Base-by-base conservation (phyloP, 2,888 invertebrate species). In the Cryptophagus acutangulus region DNA sequence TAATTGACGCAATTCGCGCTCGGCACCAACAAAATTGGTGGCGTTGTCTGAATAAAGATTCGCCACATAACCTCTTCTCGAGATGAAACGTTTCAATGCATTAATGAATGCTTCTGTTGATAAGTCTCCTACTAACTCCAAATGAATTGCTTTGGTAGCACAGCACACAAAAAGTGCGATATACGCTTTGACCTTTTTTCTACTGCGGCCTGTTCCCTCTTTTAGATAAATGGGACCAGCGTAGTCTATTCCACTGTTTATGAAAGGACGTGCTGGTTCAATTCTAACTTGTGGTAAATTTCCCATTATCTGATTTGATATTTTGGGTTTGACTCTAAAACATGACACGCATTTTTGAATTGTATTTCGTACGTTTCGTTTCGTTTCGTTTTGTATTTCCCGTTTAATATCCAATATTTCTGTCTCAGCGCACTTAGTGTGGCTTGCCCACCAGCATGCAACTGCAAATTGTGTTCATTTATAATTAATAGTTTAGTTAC, bases 21-120 rank as follows among this genome's bases (percentile, higher is more conserved):
- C 38, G 4, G 41, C 43, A 13, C 44, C 38, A 1, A 36, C 33
- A 20, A 41, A 59, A 17, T 55, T 57, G 2, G 48, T 51, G 4
- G 54, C 57, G 29, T 49, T 50, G 31, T 60, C 57, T 10, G 51
- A 53, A 17, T 37, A 45, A 2, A 60, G 35, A 0, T 41, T 28
- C 1, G 14, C 12, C 4, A 44, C 43, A 5, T 41, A 34, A 2
- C 59, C 59, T 31, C 57, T 25, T 17, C 57, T 31, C 2, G 52
- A 38, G 8, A 54, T 45, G 30, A 59, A 59, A 2, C 55, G 42
- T n/a, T 38, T 10, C n/a, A 57, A 30, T 1, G 52, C 35, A 1
- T 5, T 48, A 4, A 57, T 13, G 35, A 58, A 57, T 2, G 49
- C 38, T 10, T 53, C 48, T 2, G 56, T 46, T 2, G 46, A 34